phyloP scores from a whole-genome alignment of 30 jellyfish, hydroid and myxozoan species.

The Aurelia sp. region DNA sequence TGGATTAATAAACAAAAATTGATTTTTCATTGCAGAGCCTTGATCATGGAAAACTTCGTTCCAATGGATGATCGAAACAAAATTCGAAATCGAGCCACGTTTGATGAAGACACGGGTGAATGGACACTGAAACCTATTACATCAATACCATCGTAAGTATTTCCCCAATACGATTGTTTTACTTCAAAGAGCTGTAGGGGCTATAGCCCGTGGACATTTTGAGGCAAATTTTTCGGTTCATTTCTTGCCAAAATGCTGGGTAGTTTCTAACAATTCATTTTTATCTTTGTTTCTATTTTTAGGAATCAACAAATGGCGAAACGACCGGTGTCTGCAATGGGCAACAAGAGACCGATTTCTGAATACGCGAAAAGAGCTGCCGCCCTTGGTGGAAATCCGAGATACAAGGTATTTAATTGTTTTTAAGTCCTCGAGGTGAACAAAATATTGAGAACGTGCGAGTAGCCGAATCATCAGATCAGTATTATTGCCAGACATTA shows the following conservation, averaged over 20 bases:
- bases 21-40: constrained; percentile 42
- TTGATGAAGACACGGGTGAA: constrained; percentile 87
- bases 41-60: constrained; percentile 88
- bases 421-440: no score
- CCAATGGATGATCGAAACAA: constrained; percentile 83
- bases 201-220: background rate
- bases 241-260: no score
- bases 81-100: constrained; percentile 77
- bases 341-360: constrained; percentile 93
- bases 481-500: no score
- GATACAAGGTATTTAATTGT: constrained; percentile 82
- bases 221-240: background rate
- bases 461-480: no score
- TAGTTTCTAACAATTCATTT: no score
- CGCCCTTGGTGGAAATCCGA: constrained; percentile 93
- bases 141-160: constrained; percentile 66
- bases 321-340: constrained; percentile 98
- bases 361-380: constrained; percentile 97
- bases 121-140: constrained; percentile 89
- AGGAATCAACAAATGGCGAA: constrained; percentile 97
- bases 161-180: background rate
- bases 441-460: no score
- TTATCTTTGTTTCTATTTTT: background rate
- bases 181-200: background rate
- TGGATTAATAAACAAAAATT: no score